Base-by-base conservation (phyloP, 2,888 invertebrate species). In the Andricus quercusramuli region DNA sequence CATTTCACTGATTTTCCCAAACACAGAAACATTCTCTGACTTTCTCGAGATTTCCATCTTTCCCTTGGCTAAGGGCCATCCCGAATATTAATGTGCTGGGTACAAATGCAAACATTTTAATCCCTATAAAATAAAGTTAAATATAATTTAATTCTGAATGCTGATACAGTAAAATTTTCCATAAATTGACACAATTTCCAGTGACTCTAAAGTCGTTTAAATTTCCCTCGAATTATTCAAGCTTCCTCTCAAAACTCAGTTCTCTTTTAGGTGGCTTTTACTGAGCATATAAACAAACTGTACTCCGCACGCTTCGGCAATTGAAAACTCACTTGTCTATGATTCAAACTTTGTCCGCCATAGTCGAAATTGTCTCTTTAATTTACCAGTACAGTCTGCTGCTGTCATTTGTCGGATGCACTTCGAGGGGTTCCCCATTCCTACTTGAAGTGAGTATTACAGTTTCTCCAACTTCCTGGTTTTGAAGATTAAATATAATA, bases 351-450 rank as follows among this genome's bases (percentile, higher is more conserved):
- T 70, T 70, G 67, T 13, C 25, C 44, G 11, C 13, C 17, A 47
- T 51, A 51, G 44, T 70, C 70, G 51, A 70, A 70, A 70, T 70
- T 70, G 47, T 29, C 29, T 70, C 70, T 70, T 70, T 70, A 70
- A 51, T 70, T 70, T 29, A 47, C 9, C 22, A 20, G 47, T 20
- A 70, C 25, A 70, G 70, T 70, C 70, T 41, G 41, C 13, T 41
- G 22, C 41, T 67, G 67, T n/a, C 67, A 67, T 37, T 67, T 67
- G 67, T 67, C 41, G 41, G 13, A 22, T 22, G 67, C 37, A 67
- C n/a, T 67, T 67, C 37, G 15, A 67, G 67, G 22, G 22, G 37
- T 67, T 67, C 32, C 41, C 20, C 37, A 22, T 37, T 22, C n/a
- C 37, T 67, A 66, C 9, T 37, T 67, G 6, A 67, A 41, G 22